These are phyloP conservation scores for Seladonia tumulorum DNA, from an alignment of 2,888 invertebrate species.

Conservation along the genomic window DNA sequence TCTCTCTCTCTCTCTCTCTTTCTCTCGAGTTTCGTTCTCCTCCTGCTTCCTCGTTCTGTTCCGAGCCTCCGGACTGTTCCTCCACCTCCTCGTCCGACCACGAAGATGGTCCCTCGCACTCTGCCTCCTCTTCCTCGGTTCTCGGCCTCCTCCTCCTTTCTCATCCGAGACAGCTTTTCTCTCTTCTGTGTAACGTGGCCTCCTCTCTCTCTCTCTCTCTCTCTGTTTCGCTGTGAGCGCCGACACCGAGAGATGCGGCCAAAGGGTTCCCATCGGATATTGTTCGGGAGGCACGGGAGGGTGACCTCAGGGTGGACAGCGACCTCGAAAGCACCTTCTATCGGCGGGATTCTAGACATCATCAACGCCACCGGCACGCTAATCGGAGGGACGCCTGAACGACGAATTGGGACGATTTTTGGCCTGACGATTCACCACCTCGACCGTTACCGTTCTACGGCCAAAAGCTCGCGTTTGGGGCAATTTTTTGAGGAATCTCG, in stretches of 20 bases:
- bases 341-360: constrained; percentile 62
- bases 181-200: constrained; percentile 36
- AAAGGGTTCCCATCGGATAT: constrained; percentile 76
- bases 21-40: constrained; percentile 15
- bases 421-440: too few species aligned
- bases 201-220: too few species aligned
- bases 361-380: constrained; percentile 54
- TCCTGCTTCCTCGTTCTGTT: constrained; percentile 14
- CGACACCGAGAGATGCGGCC: constrained; percentile 27
- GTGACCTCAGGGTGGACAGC: constrained; percentile 75
- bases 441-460: too few species aligned
- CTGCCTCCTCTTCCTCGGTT: not conserved
- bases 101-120: not conserved
- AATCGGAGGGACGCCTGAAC: constrained; percentile 37
- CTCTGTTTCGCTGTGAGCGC: constrained; percentile 21
- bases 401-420: too few species aligned
- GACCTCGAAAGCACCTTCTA: constrained; percentile 72
- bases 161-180: constrained; percentile 6
- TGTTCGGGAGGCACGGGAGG: constrained; percentile 69
- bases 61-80: constrained; percentile 19
- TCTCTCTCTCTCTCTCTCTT: constrained; percentile 39
- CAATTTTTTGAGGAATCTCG: too few species aligned
- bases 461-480: too few species aligned
- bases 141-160: not conserved
- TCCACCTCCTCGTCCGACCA: not conserved